phyloP scores from a whole-genome alignment of 1,140 invertebrate genomes.

The Zaprionus taronus region DNA sequence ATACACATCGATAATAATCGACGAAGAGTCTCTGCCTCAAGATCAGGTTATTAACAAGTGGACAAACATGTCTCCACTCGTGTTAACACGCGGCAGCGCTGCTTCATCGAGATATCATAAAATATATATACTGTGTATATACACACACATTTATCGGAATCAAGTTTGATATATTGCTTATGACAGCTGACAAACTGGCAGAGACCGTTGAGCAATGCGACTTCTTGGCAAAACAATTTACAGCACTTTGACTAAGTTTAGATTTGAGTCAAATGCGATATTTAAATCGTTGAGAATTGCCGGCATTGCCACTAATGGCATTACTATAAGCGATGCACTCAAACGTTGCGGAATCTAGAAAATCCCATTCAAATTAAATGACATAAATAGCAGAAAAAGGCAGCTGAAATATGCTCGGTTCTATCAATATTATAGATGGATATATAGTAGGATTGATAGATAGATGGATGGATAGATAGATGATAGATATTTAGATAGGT shows the following conservation, averaged over 20 bases:
- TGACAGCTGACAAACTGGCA: slow-evolving; percentile 49
- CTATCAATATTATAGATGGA: too few species aligned
- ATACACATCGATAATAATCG: slow-evolving; percentile 19
- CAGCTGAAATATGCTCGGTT: neutral
- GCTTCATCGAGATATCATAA: slow-evolving; percentile 32
- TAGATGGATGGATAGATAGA: too few species aligned
- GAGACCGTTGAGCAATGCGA: slow-evolving; percentile 22
- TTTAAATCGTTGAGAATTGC: slow-evolving; percentile 15
- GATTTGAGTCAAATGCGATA: slow-evolving; percentile 5
- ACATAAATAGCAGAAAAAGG: neutral
- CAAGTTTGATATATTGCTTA: slow-evolving; percentile 59
- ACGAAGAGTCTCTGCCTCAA: slow-evolving; percentile 9
- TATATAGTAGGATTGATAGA: too few species aligned
- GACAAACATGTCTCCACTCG: slow-evolving; percentile 47
- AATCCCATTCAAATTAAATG: slow-evolving; percentile 5
- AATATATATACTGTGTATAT: slow-evolving; percentile 12
- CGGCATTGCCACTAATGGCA: neutral
- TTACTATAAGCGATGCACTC: neutral
- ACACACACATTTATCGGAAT: slow-evolving; percentile 31
- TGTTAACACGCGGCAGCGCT: slow-evolving; percentile 6
- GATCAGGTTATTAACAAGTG: slow-evolving; percentile 56
- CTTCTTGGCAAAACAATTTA: slow-evolving; percentile 16
- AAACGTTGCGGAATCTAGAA: neutral
- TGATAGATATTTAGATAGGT: too few species aligned
- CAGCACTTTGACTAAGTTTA: slow-evolving; percentile 19